Evolutionary conservation across 2,113 vertebrate genomes (phyloP), one percentile per base, ranked within the genome.

Genomic region (Vidua chalybeata): DNA sequence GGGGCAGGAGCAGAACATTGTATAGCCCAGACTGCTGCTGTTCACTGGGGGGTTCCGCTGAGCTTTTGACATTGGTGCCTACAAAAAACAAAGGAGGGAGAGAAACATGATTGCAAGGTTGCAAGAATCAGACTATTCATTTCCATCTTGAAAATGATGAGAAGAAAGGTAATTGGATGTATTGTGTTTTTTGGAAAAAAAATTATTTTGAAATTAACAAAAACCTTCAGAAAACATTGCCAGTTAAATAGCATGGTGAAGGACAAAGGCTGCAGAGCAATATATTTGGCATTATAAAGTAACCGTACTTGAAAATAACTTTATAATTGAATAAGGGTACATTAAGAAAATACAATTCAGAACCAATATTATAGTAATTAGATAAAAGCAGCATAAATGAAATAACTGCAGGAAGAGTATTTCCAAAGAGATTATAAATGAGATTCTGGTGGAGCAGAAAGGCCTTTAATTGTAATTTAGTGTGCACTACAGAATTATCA

Each of bases 401-500:
- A 98, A 97, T 98, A 98, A 98, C 97, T 97, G 90, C 90, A 94
- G 97, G 97, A 98, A 97, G 96, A 97, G 91, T 97, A 98, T 98
- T 97, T 97, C 98, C 97, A 92, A 51, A 93, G 98, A 98, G 98
- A 98, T 98, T 98, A 97, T 98, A 97, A 98, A 98, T 98, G 97
- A 97, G 98, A 97, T 97, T 97, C 96, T 97, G 96, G 98, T 97
- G 92, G 97, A 97, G 98, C 97, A 98, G 97, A 97, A 98, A 97
- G 97, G 92, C 91, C 97, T 97, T 97, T 97, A 97, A 98, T 97
- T 97, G 98, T 98, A 98, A 98, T 98, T 98, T 98, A 98, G 97
- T 97, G 97, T 96, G 96, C 97, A 98, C 97, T 97, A 97, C 97
- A 96, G 97, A 97, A 97, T 97, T 98, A 98, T 97, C 97, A 97